Conservation (phyloP, 2,888 invertebrate species). For the Monochamus alternatus region DNA sequence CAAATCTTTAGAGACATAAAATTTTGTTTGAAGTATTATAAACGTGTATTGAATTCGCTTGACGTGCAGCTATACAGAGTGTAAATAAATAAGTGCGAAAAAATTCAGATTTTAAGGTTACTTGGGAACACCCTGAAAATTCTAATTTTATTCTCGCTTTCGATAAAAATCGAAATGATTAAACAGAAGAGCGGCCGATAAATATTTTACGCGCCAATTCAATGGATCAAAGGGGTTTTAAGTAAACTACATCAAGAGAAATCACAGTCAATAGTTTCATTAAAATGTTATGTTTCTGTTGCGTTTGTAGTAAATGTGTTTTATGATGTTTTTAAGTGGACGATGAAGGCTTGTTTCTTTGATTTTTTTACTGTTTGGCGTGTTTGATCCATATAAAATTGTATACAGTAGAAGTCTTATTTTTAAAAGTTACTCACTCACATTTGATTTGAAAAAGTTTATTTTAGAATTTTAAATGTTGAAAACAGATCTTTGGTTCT, state of each 20-base stretch:
- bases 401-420: too few relatives aligned
- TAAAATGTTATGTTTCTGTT: not conserved
- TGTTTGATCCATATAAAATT: too few relatives aligned
- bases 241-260: not conserved
- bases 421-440: not conserved
- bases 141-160: slow-evolving; percentile 1
- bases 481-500: too few relatives aligned
- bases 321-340: not conserved
- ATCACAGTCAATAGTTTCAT: not conserved
- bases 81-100: too few relatives aligned
- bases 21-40: too few relatives aligned
- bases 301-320: not conserved
- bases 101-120: too few relatives aligned
- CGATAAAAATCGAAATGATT: not conserved
- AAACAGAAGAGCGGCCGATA: not conserved
- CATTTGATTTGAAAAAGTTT: not conserved
- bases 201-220: not conserved
- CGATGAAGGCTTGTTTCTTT: not conserved
- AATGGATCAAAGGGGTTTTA: not conserved
- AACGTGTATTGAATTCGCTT: too few relatives aligned
- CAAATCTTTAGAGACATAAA: too few relatives aligned
- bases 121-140: not conserved
- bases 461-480: not conserved
- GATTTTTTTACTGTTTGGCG: too few relatives aligned
- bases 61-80: too few relatives aligned